Evolutionary conservation across 2,797 vertebrate genomes (phyloP).

Genomic region (Hipposideros larvatus): DNA sequence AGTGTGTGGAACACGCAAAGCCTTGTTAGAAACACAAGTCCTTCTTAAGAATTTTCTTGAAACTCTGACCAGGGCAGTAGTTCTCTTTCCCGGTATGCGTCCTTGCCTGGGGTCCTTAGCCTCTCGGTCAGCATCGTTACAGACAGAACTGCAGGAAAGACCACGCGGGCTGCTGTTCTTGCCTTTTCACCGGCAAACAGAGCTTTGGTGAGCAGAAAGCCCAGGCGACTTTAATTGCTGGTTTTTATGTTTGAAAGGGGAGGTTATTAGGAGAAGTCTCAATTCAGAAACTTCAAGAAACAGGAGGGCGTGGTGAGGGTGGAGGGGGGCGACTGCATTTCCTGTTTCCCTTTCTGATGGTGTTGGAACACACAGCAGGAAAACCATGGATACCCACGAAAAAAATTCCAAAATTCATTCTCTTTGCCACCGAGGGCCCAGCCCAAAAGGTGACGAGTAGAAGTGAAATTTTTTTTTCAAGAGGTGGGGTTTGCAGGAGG

Average conservation of each 20-base stretch:
- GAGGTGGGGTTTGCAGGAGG: constrained; percentile 36
- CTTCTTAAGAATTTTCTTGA: neutral
- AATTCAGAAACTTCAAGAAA: constrained; percentile 76
- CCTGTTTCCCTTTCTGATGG: constrained; percentile 64
- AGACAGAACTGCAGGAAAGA: neutral
- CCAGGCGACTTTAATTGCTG: neutral
- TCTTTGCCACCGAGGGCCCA: neutral
- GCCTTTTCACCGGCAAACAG: neutral
- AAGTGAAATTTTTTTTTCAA: neutral
- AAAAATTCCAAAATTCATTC: constrained; percentile 60
- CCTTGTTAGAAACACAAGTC: neutral
- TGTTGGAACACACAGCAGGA: neutral
- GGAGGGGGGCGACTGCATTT: constrained; percentile 67
- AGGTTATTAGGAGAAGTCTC: constrained; percentile 57
- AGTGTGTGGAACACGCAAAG: neutral
- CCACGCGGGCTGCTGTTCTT: neutral
- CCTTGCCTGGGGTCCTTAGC: neutral
- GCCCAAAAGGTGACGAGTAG: constrained; percentile 72
- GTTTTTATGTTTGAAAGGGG: constrained; percentile 47
- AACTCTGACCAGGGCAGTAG: neutral
- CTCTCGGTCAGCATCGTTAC: neutral
- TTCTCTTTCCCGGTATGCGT: too few species aligned
- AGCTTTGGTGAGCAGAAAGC: neutral
- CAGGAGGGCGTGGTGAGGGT: constrained; percentile 71
- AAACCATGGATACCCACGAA: constrained; percentile 48